Evolutionary conservation across 2,888 invertebrate genomes (phyloP).

Genomic region (Melanargia galathea): DNA sequence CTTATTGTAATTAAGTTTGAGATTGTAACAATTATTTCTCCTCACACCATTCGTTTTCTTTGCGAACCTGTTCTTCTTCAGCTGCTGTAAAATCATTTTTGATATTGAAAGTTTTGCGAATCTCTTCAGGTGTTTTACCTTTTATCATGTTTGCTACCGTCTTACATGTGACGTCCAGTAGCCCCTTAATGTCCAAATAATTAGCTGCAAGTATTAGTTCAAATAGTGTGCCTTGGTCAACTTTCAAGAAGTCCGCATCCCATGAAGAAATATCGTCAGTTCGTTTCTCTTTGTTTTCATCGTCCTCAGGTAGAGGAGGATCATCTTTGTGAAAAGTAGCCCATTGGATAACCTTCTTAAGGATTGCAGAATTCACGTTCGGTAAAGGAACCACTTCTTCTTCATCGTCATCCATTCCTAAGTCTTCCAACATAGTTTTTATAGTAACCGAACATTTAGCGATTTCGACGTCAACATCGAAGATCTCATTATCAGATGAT

Average conservation of each 20-base stretch:
- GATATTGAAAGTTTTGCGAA: conserved; percentile 97
- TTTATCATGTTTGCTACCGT: conserved; percentile 99
- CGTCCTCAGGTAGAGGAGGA: conserved; percentile 97
- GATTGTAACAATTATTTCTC: conserved; percentile 84
- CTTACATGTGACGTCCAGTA: conserved; percentile 98
- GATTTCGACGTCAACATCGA: conserved; percentile 97
- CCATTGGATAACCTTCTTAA: conserved; percentile 97
- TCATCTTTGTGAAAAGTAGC: conserved; percentile 97
- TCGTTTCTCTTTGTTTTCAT: conserved; percentile 98
- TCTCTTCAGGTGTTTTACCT: conserved; percentile 98
- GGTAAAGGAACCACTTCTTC: conserved; percentile 98
- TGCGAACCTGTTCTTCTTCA: conserved; percentile 99
- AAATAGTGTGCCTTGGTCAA: conserved; percentile 97
- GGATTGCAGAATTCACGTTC: conserved; percentile 98
- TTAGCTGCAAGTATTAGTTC: conserved; percentile 98
- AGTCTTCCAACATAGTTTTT: conserved; percentile 98
- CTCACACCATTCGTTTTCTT: conserved; percentile 97
- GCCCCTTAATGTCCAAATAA: conserved; percentile 96
- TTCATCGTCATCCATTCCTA: conserved; percentile 95
- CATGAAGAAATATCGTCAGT: conserved; percentile 99
- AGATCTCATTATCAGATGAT: conserved; percentile 97
- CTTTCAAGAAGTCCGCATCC: conserved; percentile 99
- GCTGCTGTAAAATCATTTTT: conserved; percentile 97
- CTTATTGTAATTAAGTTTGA: not conserved
- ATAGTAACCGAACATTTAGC: conserved; percentile 99